Evolutionary conservation across 2,113 vertebrate species (phyloP).

Genomic region (Psittacula cyanocephala): DNA sequence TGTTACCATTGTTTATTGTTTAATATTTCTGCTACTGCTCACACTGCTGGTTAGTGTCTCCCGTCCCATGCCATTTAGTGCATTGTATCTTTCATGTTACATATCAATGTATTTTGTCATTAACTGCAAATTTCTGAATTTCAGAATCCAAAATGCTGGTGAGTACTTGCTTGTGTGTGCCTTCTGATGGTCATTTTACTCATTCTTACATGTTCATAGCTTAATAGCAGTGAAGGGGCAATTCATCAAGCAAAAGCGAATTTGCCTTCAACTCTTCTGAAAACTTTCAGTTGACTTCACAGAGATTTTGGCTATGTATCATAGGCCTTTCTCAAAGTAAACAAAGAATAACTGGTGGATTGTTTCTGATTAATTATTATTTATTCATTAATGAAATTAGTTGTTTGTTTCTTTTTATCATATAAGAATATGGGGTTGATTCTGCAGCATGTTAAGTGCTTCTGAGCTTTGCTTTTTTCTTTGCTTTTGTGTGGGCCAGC

Average conservation of each 20-base stretch:
- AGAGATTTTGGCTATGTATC: neutral
- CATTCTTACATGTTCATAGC: conserved; percentile 60
- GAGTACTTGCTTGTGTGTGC: conserved; percentile 63
- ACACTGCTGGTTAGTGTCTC: conserved; percentile 17
- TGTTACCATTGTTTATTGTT: conserved; percentile 16
- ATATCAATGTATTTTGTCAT: conserved; percentile 34
- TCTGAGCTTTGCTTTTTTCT: neutral
- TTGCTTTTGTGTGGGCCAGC: no score
- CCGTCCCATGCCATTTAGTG: neutral
- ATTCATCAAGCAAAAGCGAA: conserved; percentile 18
- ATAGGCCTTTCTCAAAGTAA: neutral
- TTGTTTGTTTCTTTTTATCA: conserved; percentile 50
- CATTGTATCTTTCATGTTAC: conserved; percentile 30
- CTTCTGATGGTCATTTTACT: conserved; percentile 26
- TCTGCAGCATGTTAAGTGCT: neutral
- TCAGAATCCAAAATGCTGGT: conserved; percentile 45
- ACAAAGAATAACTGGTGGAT: conserved; percentile 19
- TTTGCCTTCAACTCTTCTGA: conserved; percentile 36
- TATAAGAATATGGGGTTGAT: conserved; percentile 34
- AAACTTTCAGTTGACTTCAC: conserved; percentile 32
- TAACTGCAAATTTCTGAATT: conserved; percentile 42
- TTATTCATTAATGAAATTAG: conserved; percentile 53
- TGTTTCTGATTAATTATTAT: conserved; percentile 28
- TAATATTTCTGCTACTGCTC: conserved; percentile 33
- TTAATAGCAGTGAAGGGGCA: conserved; percentile 56